Percentiles rank a stretch among this genome's conserved stretches.
Evolutionary conservation across 1,140 invertebrate species (phyloP).

Genomic region (Brachionus calyciflorus): DNA sequence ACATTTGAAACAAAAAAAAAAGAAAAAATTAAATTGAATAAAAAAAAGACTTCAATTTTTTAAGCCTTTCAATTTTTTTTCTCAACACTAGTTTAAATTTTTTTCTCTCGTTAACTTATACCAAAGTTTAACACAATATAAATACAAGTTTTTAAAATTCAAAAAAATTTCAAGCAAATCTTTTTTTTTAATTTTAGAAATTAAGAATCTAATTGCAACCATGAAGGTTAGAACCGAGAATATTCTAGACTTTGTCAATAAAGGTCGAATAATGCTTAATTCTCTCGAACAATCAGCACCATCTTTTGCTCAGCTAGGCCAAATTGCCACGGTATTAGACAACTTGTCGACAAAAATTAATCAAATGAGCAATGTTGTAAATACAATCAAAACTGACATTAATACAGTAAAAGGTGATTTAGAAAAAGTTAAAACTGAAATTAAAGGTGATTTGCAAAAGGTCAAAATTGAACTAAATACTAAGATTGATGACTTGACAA

Average conservation of each 20-base stretch:
- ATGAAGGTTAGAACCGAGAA: not conserved
- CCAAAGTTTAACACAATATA: no score
- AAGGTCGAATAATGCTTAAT: not conserved
- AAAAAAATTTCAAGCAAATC: not conserved
- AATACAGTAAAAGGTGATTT: no score
- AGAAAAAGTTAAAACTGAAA: no score
- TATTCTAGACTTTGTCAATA: not conserved
- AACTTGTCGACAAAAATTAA: not conserved
- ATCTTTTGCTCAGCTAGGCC: not conserved
- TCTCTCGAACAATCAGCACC: not conserved
- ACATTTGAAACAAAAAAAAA: no score
- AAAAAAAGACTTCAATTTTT: no score
- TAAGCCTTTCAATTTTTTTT: no score
- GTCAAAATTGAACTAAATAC: no score
- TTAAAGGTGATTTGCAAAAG: no score
- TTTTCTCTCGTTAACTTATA: no score
- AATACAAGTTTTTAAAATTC: not conserved
- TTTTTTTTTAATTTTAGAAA: not conserved
- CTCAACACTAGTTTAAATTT: no score
- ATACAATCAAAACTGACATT: no score
- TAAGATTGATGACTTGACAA: not conserved
- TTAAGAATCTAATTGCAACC: not conserved
- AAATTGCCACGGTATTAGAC: not conserved
- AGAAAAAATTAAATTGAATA: no score
- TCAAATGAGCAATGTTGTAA: not conserved